phyloP scores from a whole-genome alignment of 2,888 invertebrate species.

The Petrolisthes manimaculis region DNA sequence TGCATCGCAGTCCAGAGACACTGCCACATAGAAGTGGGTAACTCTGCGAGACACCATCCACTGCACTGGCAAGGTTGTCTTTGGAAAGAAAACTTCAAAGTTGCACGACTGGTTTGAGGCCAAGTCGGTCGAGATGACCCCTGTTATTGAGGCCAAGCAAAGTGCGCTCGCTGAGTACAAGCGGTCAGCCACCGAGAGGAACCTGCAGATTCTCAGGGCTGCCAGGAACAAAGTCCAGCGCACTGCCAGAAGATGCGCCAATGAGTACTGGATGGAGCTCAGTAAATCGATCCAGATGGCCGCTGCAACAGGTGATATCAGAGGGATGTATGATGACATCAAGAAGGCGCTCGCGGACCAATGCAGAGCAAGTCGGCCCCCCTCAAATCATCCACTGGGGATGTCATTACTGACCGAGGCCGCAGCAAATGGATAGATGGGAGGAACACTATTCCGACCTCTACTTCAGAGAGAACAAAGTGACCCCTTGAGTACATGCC shows the following conservation, averaged over 20 bases:
- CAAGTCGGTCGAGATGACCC: background rate
- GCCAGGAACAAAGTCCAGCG: slow-evolving; percentile 14
- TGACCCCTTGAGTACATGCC: background rate
- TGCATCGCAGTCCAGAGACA: background rate
- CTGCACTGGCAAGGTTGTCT: background rate
- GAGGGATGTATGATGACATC: background rate
- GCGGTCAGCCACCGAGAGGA: background rate
- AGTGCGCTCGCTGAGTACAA: background rate
- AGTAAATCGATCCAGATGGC: background rate
- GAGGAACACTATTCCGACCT: slow-evolving; percentile 33
- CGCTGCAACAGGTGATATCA: background rate
- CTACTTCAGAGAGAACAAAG: background rate
- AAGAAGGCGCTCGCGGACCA: background rate
- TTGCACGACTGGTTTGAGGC: slow-evolving; percentile 38
- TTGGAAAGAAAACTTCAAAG: background rate
- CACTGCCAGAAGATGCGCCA: background rate
- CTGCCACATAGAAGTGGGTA: background rate
- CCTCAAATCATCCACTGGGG: background rate
- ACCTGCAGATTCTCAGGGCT: background rate
- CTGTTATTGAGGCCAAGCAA: background rate
- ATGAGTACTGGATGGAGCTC: background rate
- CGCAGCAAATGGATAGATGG: slow-evolving; percentile 33
- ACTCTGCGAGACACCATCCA: background rate
- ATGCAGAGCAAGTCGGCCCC: background rate
- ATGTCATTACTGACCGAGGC: slow-evolving; percentile 1